Evolutionary conservation across 1,140 invertebrate species (phyloP).

Genomic region (Brachionus angularis): DNA sequence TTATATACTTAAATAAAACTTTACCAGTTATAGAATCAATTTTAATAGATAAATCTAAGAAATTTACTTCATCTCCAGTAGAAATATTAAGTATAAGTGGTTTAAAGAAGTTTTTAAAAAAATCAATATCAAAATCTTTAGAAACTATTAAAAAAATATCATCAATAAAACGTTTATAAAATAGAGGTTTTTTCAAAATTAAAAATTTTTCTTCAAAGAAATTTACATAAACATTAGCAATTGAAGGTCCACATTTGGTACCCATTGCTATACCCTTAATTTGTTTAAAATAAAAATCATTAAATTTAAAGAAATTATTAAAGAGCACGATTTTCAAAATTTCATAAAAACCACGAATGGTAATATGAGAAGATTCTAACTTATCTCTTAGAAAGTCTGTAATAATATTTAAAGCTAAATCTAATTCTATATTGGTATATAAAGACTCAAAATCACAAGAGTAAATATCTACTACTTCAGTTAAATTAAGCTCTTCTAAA

Average conservation of each 20-base stretch:
- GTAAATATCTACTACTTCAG: neutral
- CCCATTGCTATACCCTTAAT: neutral
- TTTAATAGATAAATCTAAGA: neutral
- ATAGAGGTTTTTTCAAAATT: neutral
- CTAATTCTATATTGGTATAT: neutral
- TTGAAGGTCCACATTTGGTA: neutral
- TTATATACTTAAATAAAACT: neutral
- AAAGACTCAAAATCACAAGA: neutral
- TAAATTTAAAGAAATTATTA: neutral
- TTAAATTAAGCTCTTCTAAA: neutral
- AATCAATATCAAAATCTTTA: neutral
- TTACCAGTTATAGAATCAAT: too few relatives aligned
- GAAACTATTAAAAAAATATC: neutral
- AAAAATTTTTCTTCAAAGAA: constrained; percentile 7
- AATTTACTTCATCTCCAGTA: neutral
- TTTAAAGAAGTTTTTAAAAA: neutral
- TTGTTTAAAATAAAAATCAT: neutral
- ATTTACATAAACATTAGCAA: constrained; percentile 5
- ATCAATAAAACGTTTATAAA: constrained; percentile 3
- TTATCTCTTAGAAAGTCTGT: neutral
- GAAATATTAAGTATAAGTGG: neutral
- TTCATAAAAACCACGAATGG: neutral
- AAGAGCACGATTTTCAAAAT: neutral
- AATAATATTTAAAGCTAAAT: neutral
- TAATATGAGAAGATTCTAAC: neutral